A percentile compares a stretch with the other conserved stretches of the same genome.
Evolutionary conservation across 2,797 vertebrate genomes (phyloP).

Genomic region (Myiotriccus ornatus): DNA sequence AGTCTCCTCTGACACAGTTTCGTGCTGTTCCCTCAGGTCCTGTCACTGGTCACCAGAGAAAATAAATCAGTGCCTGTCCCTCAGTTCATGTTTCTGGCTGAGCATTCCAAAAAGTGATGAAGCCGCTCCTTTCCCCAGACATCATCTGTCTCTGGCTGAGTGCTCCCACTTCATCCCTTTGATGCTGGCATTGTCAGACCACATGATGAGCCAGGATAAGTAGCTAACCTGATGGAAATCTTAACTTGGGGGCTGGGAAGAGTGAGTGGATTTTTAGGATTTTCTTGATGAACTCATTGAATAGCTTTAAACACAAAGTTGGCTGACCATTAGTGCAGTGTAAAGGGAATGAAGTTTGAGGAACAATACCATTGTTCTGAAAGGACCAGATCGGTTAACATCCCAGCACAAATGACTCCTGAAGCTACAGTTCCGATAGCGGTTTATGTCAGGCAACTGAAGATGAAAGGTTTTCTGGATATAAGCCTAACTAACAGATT

Average conservation of each 20-base stretch:
- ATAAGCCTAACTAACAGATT: not conserved
- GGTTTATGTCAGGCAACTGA: not conserved
- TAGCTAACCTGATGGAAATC: not conserved
- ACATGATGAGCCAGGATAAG: fast-evolving
- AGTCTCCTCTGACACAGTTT: not conserved
- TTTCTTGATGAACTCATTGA: not conserved
- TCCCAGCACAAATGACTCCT: not conserved
- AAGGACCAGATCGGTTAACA: not conserved
- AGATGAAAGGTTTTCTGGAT: not conserved
- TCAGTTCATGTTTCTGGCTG: not conserved
- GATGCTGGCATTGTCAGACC: not conserved
- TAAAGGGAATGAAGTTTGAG: not conserved
- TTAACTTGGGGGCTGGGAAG: too few species aligned
- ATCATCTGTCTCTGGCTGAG: not conserved
- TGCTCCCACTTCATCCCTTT: not conserved
- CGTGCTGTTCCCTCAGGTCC: not conserved
- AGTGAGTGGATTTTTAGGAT: not conserved
- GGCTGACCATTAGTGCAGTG: not conserved
- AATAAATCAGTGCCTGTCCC: not conserved
- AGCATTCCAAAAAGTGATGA: not conserved
- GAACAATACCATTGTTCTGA: not conserved
- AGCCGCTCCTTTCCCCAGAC: not conserved
- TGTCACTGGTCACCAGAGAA: not conserved
- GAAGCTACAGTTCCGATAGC: not conserved
- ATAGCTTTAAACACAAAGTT: not conserved